Evolutionary conservation across 1,140 invertebrate species (phyloP).

Genomic region (Antheraea pernyi): DNA sequence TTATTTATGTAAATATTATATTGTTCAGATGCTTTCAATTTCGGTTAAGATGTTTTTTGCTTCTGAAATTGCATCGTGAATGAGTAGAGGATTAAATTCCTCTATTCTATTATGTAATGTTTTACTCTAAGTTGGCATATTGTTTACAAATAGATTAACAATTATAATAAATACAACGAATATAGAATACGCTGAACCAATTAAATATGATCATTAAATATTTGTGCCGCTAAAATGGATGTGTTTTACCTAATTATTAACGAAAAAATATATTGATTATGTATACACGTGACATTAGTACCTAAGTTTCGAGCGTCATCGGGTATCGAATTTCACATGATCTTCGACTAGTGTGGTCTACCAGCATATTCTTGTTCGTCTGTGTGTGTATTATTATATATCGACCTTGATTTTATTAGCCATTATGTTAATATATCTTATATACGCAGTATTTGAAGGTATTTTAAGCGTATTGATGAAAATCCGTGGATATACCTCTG

Average conservation of each 20-base stretch:
- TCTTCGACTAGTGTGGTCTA: background rate
- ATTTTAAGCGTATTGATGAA: background rate
- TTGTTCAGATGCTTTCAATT: too few species aligned
- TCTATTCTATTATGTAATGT: too few species aligned
- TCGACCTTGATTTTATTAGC: slow-evolving; percentile 8
- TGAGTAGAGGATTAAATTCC: too few species aligned
- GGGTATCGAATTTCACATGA: background rate
- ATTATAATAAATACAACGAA: background rate
- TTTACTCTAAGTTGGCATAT: too few species aligned
- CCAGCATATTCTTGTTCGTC: background rate
- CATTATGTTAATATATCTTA: slow-evolving; percentile 10
- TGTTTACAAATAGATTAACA: too few species aligned
- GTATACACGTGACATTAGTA: background rate
- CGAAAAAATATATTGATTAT: background rate
- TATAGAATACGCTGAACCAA: background rate
- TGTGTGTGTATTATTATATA: slow-evolving; percentile 1
- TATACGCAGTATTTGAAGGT: background rate
- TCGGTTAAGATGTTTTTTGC: too few species aligned
- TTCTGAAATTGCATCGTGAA: too few species aligned
- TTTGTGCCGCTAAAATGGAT: background rate
- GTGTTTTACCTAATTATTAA: background rate
- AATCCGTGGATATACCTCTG: background rate
- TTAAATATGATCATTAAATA: background rate
- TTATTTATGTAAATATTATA: too few species aligned
- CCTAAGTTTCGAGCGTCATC: background rate